Evolutionary conservation across 2,113 vertebrate species (phyloP).

Genomic region (Caretta caretta): DNA sequence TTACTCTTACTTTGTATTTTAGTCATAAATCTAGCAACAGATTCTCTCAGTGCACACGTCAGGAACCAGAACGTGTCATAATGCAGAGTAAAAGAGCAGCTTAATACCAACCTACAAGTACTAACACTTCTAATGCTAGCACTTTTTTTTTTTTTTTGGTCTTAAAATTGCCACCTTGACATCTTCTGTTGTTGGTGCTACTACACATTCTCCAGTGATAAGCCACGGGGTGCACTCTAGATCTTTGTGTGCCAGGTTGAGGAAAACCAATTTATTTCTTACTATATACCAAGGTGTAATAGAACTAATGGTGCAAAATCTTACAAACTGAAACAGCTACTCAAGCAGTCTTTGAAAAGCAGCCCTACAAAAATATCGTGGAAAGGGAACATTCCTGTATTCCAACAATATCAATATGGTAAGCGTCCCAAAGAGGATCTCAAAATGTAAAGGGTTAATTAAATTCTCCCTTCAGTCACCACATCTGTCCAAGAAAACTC

Average conservation of each 20-base stretch:
- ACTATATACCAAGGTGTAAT: slow-evolving; percentile 18
- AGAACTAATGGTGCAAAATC: slow-evolving; percentile 54
- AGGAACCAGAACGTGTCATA: slow-evolving; percentile 20
- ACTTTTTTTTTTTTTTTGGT: slow-evolving; percentile 4
- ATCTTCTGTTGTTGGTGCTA: slow-evolving; percentile 34
- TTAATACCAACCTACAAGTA: slow-evolving; percentile 28
- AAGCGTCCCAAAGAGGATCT: slow-evolving; percentile 34
- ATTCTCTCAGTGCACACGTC: not conserved
- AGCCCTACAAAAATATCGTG: slow-evolving; percentile 37
- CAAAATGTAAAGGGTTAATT: slow-evolving; percentile 44
- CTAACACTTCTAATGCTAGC: slow-evolving; percentile 43
- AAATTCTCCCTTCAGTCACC: slow-evolving; percentile 39
- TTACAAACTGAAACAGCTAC: slow-evolving; percentile 42
- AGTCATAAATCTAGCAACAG: not conserved
- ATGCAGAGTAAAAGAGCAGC: not conserved
- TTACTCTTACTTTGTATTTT: not conserved
- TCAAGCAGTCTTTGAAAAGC: slow-evolving; percentile 53
- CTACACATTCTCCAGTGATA: slow-evolving; percentile 52
- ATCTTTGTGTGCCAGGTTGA: slow-evolving; percentile 22
- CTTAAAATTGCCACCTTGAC: slow-evolving; percentile 60
- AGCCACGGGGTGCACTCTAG: slow-evolving; percentile 24
- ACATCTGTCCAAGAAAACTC: slow-evolving; percentile 21
- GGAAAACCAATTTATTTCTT: slow-evolving; percentile 48
- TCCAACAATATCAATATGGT: slow-evolving; percentile 10
- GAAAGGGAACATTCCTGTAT: slow-evolving; percentile 20